Conservation (phyloP, 2,888 invertebrate genomes). For the Scotopteryx bipunctaria region DNA sequence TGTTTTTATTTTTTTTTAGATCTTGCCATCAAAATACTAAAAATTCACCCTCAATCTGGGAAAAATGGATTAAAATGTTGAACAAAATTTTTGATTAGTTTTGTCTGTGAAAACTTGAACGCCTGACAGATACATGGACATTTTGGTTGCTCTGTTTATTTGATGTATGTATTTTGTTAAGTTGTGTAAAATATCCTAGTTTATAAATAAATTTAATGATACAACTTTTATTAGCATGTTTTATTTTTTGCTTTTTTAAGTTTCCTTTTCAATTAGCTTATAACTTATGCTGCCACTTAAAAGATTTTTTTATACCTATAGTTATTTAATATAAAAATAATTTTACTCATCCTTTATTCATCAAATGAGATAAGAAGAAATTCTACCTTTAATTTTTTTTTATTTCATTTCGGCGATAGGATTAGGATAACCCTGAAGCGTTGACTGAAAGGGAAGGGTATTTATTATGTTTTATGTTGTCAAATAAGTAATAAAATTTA, state of each 20-base stretch:
- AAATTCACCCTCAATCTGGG: conserved; percentile 1
- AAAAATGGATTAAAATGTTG: conserved; percentile 26
- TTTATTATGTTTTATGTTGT: background rate
- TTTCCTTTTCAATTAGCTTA: conserved; percentile 47
- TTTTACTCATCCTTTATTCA: too few species aligned
- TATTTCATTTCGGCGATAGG: background rate
- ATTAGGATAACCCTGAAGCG: background rate
- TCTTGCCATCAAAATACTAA: conserved; percentile 35
- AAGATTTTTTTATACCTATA: too few species aligned
- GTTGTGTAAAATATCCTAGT: conserved; percentile 83
- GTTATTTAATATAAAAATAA: too few species aligned
- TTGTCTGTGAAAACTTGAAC: conserved; percentile 41
- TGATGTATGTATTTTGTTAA: conserved; percentile 83
- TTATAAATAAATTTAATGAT: conserved; percentile 76
- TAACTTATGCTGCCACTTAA: too few species aligned
- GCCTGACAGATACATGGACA: conserved; percentile 58
- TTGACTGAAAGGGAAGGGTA: background rate
- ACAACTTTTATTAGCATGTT: conserved; percentile 72
- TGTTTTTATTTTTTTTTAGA: conserved; percentile 37
- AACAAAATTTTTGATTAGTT: conserved; percentile 26
- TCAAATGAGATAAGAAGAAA: too few species aligned
- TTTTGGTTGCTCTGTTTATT: conserved; percentile 80
- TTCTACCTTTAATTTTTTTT: too few species aligned
- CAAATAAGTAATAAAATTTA: background rate
- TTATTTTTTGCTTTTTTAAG: conserved; percentile 61